Base-by-base conservation (phyloP, 1,140 invertebrate genomes). In the Pseudomyrmex concolor region DNA sequence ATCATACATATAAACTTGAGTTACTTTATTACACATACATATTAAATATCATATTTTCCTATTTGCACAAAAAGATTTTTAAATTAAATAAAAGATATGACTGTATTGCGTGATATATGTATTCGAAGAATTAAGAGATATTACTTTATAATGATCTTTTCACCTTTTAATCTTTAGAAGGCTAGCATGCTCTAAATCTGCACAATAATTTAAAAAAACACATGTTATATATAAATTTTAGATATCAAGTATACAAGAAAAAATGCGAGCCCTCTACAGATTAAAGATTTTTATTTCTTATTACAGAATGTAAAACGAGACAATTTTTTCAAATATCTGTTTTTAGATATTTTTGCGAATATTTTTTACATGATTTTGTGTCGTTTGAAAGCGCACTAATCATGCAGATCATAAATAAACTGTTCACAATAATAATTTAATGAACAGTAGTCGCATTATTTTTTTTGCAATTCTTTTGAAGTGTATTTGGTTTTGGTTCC, bases 381-480 rank as follows among this genome's bases (percentile, higher is more conserved):
- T 57, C 50, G 3, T 72, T 60, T 60, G 9, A 62, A 60, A 48
- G 2, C 22, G 34, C 1, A 71, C 9, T 45, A 48, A n/a, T 67
- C 45, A 48, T 8, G 2, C 10, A 15, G 13, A 25, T n/a, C n/a
- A n/a, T 2, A 45, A 73, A 82, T 54, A 7, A 34, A 34, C 34
- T 67, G 7, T 60, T 67, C 22, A 10, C n/a, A 50, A 34, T 34
- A 34, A 34, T 0, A 34, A 43, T 10, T 15, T 0, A 45, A 8
- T 74, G 51, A 54, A 66, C 0, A 2, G 45, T 60, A 17, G 2
- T 0, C 1, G 0, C 2, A 2, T 12, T 66, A 43, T 66, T 15
- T 55, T 17, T 67, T 83, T 13, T 85, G 80, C 12, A 10, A 19
- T 3, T 80, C 43, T 70, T 50, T 70, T 25, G 43, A 50, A 1